Percentiles rank a stretch among this genome's conserved stretches.
phyloP scores from a whole-genome alignment of 1,140 invertebrate species.

The Lanistes nyassanus region DNA sequence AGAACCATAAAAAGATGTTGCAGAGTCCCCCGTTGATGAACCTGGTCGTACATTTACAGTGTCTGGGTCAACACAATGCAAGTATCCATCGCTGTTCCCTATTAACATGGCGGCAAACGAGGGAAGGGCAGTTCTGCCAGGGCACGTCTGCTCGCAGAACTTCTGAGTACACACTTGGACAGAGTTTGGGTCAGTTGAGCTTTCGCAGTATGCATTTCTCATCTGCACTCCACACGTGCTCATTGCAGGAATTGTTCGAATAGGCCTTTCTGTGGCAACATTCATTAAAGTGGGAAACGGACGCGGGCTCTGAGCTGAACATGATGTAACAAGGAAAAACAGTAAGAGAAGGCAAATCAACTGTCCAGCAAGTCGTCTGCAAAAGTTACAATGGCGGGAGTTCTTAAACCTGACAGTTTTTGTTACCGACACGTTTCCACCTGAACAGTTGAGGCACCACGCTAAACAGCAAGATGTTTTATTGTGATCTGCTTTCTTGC shows the following conservation, averaged over 20 bases:
- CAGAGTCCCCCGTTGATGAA: constrained; percentile 36
- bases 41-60: constrained; percentile 53
- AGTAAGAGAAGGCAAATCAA: too few relatives aligned
- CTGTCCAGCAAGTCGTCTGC: too few relatives aligned
- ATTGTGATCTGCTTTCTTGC: too few relatives aligned
- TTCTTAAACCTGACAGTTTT: too few relatives aligned
- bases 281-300: constrained; percentile 58
- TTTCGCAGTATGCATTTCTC: constrained; percentile 57
- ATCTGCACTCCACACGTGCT: constrained; percentile 59
- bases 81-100: constrained; percentile 40
- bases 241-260: constrained; percentile 49
- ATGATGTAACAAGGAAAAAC: too few relatives aligned
- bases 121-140: constrained; percentile 34
- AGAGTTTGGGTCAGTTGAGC: constrained; percentile 47
- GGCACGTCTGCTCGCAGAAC: constrained; percentile 60
- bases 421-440: too few relatives aligned
- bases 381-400: too few relatives aligned
- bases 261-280: constrained; percentile 44
- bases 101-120: not conserved
- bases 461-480: too few relatives aligned
- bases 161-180: constrained; percentile 47
- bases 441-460: too few relatives aligned
- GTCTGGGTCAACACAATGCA: constrained; percentile 53
- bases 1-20: constrained; percentile 37
- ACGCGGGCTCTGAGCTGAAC: not conserved